Conservation (phyloP, 2,797 vertebrate genomes). For the Intellagama lesueurii region DNA sequence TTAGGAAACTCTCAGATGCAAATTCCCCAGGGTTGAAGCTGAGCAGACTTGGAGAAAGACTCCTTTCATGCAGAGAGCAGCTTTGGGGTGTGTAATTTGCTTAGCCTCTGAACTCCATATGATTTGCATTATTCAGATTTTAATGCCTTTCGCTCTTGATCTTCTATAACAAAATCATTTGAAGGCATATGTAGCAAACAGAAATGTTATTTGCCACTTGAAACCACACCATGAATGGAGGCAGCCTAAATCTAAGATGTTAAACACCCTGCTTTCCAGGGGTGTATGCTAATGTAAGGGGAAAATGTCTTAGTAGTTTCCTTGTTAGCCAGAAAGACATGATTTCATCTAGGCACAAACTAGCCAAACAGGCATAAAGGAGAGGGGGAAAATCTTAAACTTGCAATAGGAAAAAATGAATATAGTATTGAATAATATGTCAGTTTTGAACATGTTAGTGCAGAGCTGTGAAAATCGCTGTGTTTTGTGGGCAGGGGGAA, state of each 20-base stretch:
- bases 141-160: conserved; percentile 77
- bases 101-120: conserved; percentile 85
- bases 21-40: conserved; percentile 84
- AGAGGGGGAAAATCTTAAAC: conserved; percentile 35
- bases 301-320: conserved; percentile 63
- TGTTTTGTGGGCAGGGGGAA: conserved; percentile 43
- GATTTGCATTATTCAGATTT: conserved; percentile 85
- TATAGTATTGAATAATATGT: conserved; percentile 43
- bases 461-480: conserved; percentile 30
- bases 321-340: conserved; percentile 55
- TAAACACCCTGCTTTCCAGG: conserved; percentile 66
- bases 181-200: conserved; percentile 75
- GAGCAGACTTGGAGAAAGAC: conserved; percentile 85
- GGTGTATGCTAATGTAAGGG: conserved; percentile 46
- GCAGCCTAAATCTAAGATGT: conserved; percentile 64
- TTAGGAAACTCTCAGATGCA: conserved; percentile 87
- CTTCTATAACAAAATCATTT: conserved; percentile 79
- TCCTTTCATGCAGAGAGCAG: conserved; percentile 90
- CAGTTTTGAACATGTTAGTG: conserved; percentile 23
- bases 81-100: conserved; percentile 89
- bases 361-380: conserved; percentile 45
- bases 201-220: conserved; percentile 68
- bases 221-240: conserved; percentile 68
- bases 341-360: conserved; percentile 61
- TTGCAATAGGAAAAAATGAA: conserved; percentile 37